Conservation (phyloP, 2,113 vertebrate species). For the Menura novaehollandiae region DNA sequence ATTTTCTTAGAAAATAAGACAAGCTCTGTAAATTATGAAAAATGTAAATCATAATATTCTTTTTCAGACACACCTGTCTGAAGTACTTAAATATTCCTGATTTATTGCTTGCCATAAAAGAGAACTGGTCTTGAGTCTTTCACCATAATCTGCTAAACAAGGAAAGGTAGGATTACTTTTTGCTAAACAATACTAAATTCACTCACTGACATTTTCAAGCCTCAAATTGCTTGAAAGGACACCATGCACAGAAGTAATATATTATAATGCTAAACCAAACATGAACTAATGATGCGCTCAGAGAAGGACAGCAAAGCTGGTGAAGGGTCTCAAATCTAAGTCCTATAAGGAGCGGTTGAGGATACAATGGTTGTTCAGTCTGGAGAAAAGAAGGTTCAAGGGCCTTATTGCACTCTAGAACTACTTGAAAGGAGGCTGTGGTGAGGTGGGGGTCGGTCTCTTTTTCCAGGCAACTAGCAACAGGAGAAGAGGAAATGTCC, state of each 20-base stretch:
- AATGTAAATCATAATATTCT: neutral
- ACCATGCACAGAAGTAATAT: rapidly evolving
- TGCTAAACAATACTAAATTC: neutral
- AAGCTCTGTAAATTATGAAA: neutral
- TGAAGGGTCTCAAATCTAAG: neutral
- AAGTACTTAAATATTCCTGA: neutral
- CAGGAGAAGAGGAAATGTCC: neutral
- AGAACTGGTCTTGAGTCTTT: neutral
- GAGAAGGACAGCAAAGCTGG: rapidly evolving
- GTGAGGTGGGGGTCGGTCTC: rapidly evolving
- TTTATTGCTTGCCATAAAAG: neutral
- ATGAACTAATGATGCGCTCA: neutral
- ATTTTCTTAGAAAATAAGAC: neutral
- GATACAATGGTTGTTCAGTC: neutral
- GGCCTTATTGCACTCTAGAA: neutral
- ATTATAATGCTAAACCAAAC: neutral
- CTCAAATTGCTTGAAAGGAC: neutral
- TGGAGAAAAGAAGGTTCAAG: neutral
- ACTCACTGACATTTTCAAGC: neutral
- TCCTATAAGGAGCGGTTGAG: neutral
- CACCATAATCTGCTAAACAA: neutral
- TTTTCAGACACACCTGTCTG: neutral
- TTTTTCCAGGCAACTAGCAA: neutral
- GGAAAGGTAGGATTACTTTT: neutral
- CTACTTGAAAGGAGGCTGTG: neutral